phyloP scores from a whole-genome alignment of 2,888 invertebrate species.

The Ceraclea dissimilis region DNA sequence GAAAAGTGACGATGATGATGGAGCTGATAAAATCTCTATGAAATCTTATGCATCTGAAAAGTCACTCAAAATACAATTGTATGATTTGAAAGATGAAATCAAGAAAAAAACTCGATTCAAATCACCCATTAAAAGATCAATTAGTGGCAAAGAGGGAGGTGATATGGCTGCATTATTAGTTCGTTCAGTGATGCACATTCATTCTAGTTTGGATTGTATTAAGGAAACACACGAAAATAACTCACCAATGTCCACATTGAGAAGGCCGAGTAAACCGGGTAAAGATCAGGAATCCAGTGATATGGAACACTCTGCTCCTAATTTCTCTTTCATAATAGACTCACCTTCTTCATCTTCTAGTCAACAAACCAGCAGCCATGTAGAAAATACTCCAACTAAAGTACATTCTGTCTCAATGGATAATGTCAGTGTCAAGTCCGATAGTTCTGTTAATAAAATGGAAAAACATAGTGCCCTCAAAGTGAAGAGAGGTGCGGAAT shows the following conservation, averaged over 20 bases:
- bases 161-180: conserved; percentile 61
- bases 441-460: conserved; percentile 28
- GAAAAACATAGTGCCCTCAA: conserved; percentile 9
- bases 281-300: conserved; percentile 7
- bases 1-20: conserved; percentile 47
- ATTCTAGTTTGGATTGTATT: conserved; percentile 51
- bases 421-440: conserved; percentile 31
- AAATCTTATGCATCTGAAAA: conserved; percentile 46
- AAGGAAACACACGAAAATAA: conserved; percentile 48
- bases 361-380: neutral
- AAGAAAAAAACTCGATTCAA: conserved; percentile 42
- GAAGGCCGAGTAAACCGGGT: conserved; percentile 35
- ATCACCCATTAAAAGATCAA: conserved; percentile 37
- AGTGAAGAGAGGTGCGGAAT: conserved; percentile 32
- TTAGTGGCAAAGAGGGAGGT: conserved; percentile 45
- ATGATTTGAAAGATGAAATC: conserved; percentile 40
- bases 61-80: conserved; percentile 39
- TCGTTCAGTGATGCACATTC: conserved; percentile 54
- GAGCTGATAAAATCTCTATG: conserved; percentile 42
- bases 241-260: conserved; percentile 39
- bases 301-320: conserved; percentile 12
- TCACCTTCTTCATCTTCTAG: conserved; percentile 2
- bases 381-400: conserved; percentile 27
- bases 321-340: conserved; percentile 21
- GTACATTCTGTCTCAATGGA: conserved; percentile 39